Conservation (phyloP, 2,113 vertebrate genomes). For the Hoplias malabaricus region DNA sequence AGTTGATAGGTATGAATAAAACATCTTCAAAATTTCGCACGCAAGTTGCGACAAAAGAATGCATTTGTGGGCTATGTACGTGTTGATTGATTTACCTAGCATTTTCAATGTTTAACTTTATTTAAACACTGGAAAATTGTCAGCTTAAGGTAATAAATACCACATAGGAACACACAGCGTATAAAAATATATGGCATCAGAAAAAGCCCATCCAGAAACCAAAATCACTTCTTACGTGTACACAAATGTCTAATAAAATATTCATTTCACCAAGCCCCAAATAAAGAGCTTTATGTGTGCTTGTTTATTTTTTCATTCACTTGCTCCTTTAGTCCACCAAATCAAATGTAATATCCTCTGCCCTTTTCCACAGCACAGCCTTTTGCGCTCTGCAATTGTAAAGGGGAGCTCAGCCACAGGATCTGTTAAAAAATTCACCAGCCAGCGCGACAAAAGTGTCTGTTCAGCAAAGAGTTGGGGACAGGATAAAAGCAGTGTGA, state of each 20-base stretch:
- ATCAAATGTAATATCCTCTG: constrained; percentile 29
- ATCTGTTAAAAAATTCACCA: constrained; percentile 61
- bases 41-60: too few relatives aligned
- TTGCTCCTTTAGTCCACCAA: constrained; percentile 31
- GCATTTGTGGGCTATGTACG: too few relatives aligned
- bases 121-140: too few relatives aligned
- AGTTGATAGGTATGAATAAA: too few relatives aligned
- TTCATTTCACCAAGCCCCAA: not conserved
- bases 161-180: too few relatives aligned
- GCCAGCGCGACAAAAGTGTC: constrained; percentile 47
- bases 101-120: too few relatives aligned
- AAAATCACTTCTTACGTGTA: too few relatives aligned
- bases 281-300: constrained; percentile 21
- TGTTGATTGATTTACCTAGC: too few relatives aligned
- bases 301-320: constrained; percentile 38
- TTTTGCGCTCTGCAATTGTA: constrained; percentile 16
- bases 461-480: constrained; percentile 55
- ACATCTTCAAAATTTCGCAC: too few relatives aligned
- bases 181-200: too few relatives aligned
- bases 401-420: constrained; percentile 20
- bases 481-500: constrained; percentile 56
- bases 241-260: constrained; percentile 41
- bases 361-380: constrained; percentile 36
- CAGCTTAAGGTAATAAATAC: too few relatives aligned
- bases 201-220: too few relatives aligned